Conservation (phyloP, 2,888 invertebrate species). For the Copidosoma aretas region DNA sequence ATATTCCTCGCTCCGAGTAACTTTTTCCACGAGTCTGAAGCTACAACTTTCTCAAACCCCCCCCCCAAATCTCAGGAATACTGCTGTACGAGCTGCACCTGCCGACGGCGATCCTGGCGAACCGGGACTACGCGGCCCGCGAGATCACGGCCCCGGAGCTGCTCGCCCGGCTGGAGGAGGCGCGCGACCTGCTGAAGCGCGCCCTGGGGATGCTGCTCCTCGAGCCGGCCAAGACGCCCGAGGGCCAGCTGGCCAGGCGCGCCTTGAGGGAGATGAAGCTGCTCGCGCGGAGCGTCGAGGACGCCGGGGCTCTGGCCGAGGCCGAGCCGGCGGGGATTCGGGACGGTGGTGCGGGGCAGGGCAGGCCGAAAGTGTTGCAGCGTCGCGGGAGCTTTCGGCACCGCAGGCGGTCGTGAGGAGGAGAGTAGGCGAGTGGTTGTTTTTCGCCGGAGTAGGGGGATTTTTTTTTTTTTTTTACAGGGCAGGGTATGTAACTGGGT, state of each 20-base stretch:
- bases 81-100: slow-evolving; percentile 78
- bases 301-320: slow-evolving; percentile 40
- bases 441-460: too few relatives aligned
- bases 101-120: slow-evolving; percentile 71
- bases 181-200: slow-evolving; percentile 69
- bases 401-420: too few relatives aligned
- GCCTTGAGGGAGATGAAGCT: slow-evolving; percentile 73
- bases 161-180: slow-evolving; percentile 66
- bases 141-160: slow-evolving; percentile 68
- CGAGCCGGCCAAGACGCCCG: slow-evolving; percentile 76
- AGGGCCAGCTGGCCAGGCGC: slow-evolving; percentile 73
- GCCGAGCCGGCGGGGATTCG: not conserved
- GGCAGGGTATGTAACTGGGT: too few relatives aligned
- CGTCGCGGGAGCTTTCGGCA: not conserved
- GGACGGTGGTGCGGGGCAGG: too few relatives aligned
- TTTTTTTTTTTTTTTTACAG: too few relatives aligned
- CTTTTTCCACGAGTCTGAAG: too few relatives aligned
- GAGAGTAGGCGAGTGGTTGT: too few relatives aligned
- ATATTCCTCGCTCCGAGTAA: too few relatives aligned
- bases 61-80: too few relatives aligned
- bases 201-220: slow-evolving; percentile 73
- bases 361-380: not conserved
- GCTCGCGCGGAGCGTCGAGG: slow-evolving; percentile 65
- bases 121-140: slow-evolving; percentile 68
- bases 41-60: too few relatives aligned